Evolutionary conservation across 1,140 invertebrate genomes (phyloP), one percentile per base, ranked within the genome.

Genomic region (Aphaenogaster ashmeadi): DNA sequence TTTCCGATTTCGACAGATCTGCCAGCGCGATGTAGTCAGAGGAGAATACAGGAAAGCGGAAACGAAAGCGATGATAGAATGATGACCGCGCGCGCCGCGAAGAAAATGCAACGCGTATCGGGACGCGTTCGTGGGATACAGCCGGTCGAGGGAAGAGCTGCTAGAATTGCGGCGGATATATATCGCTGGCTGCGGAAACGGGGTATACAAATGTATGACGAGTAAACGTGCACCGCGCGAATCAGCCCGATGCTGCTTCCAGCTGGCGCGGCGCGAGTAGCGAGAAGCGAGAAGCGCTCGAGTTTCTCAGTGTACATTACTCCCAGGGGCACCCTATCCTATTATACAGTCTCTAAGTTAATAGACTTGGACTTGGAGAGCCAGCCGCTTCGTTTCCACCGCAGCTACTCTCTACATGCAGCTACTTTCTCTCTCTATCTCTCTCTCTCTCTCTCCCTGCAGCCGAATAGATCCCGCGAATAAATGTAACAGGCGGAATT

Each of bases 271-370:
- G 58, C 78, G 90, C 91, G 88, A 81, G 85, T 56, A 80, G 58
- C 9, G 50, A 58, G 27, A 52, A 50, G 66, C 64, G 66, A 54
- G 67, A 7, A 84, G 38, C 52, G 58, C n/a, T n/a, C n/a, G 80
- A 83, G 88, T 87, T 88, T 88, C 87, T 87, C 88, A 86, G 88
- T 89, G 85, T 93, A 92, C 87, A 83, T 90, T 91, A 89, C 85
- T 90, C 81, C 85, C 54, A 11, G 50, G 84, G 85, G 89, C 86
- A 91, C 88, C 60, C 89, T 92, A 91, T 93, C 91, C 92, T 84
- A 93, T 93, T 90, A 91, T 91, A 85, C 88, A 92, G 90, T 90
- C 92, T 90, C 91, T 91, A 90, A 92, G 91, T 91, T 91, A 92
- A 93, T 92, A 88, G 90, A 93, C 92, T 92, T 88, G 88, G 89